phyloP scores from a whole-genome alignment of 2,797 vertebrate genomes.

The Mormyrops attenuatus region DNA sequence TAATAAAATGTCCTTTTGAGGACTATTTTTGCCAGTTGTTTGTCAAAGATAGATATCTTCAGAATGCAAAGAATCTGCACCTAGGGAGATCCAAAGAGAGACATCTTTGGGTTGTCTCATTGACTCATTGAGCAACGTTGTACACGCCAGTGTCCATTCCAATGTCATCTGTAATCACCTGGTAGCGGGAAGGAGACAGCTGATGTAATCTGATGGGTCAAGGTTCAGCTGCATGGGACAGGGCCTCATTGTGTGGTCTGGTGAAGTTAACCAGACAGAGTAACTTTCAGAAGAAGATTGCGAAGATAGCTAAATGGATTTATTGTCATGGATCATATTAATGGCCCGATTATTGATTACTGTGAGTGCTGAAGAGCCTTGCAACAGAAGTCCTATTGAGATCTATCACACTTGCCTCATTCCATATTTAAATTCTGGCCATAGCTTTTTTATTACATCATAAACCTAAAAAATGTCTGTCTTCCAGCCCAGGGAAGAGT shows the following conservation, averaged over 20 bases:
- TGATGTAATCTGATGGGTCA: background rate
- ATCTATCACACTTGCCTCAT: background rate
- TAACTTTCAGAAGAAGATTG: background rate
- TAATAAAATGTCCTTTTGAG: background rate
- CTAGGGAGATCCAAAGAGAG: background rate
- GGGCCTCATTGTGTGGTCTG: conserved; percentile 6
- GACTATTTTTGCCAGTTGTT: background rate
- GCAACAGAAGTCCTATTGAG: background rate
- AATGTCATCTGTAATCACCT: conserved; percentile 16
- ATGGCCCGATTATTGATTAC: background rate
- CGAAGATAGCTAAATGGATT: background rate
- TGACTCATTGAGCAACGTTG: background rate
- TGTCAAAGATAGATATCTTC: background rate
- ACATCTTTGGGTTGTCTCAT: background rate
- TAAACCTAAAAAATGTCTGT: background rate
- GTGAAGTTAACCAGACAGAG: background rate
- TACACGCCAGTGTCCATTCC: background rate
- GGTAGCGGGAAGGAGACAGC: background rate
- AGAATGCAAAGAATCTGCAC: background rate
- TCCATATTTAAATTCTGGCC: background rate
- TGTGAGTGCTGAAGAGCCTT: background rate
- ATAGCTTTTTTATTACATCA: background rate
- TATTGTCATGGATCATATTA: background rate
- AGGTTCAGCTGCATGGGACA: background rate
- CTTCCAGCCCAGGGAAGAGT: background rate